Base-by-base conservation (phyloP, 53 echinoderm and acorn worm species). In the Arbacia lixula region DNA sequence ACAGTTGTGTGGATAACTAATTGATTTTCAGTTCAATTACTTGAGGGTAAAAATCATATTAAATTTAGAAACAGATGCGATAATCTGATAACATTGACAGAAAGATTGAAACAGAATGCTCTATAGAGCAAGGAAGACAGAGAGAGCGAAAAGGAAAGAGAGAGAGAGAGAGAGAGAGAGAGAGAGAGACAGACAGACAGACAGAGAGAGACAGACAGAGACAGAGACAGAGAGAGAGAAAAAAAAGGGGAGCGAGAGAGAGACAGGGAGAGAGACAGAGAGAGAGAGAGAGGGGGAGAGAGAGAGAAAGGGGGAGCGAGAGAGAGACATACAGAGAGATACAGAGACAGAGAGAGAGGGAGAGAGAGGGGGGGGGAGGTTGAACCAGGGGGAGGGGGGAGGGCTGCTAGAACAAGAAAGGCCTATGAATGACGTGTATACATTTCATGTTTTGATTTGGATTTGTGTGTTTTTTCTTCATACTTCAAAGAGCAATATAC, bases 401-500 rank as follows among this genome's bases (percentile, higher is more conserved):
- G 56, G 6, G 19, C n/a, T n/a, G n/a, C n/a, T n/a, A n/a, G n/a
- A n/a, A n/a, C n/a, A n/a, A n/a, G n/a, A n/a, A n/a, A n/a, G n/a
- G n/a, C n/a, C n/a, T n/a, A n/a, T n/a, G n/a, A n/a, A n/a, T n/a
- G n/a, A n/a, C n/a, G n/a, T n/a, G n/a, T n/a, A n/a, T n/a, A n/a
- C n/a, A n/a, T n/a, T n/a, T n/a, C n/a, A n/a, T n/a, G n/a, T n/a
- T n/a, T n/a, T n/a, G n/a, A n/a, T n/a, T n/a, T n/a, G n/a, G n/a
- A n/a, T n/a, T n/a, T n/a, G n/a, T n/a, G n/a, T n/a, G n/a, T n/a
- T n/a, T n/a, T n/a, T n/a, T n/a, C n/a, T n/a, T n/a, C n/a, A n/a
- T n/a, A n/a, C n/a, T n/a, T n/a, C n/a, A n/a, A n/a, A 42, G 71
- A 42, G 16, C 71, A 71, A 71, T 42, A 42, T 29, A 27, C 42